These are phyloP conservation scores for Tamandua tetradactyla DNA, from an alignment of 2,797 vertebrate genomes.

Conservation along the genomic window DNA sequence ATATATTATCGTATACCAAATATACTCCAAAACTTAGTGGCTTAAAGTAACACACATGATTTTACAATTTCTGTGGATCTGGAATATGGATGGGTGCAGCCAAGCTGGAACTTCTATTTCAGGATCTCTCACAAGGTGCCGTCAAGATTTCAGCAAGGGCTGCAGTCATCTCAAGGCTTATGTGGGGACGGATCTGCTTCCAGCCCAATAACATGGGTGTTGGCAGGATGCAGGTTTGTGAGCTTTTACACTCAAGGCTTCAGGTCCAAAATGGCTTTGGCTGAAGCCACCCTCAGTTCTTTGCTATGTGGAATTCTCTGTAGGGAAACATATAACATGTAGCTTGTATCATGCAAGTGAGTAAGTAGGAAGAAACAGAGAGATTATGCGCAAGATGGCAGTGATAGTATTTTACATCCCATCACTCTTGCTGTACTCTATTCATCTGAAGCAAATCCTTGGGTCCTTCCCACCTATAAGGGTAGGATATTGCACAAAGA, in stretches of 20 bases:
- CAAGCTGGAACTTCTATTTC: neutral
- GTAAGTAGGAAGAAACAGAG: neutral
- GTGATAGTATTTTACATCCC: neutral
- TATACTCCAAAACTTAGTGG: neutral
- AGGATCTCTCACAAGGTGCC: neutral
- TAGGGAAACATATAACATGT: neutral
- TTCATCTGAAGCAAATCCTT: neutral
- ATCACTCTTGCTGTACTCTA: neutral
- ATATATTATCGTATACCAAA: neutral
- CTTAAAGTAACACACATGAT: conserved; percentile 3
- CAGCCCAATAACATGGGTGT: neutral
- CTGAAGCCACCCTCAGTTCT: neutral
- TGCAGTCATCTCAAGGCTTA: neutral
- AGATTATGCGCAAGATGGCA: neutral
- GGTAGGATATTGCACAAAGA: no score
- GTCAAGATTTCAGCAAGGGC: neutral
- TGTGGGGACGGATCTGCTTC: neutral
- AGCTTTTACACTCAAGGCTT: neutral
- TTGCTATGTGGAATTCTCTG: neutral
- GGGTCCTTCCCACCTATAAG: no score
- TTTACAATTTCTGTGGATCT: neutral
- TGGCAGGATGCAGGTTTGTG: neutral
- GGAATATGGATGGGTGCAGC: neutral
- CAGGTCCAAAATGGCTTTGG: neutral
- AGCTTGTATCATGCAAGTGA: neutral